phyloP scores from a whole-genome alignment of 2,113 vertebrate genomes.

The Rhynchomys soricoides region DNA sequence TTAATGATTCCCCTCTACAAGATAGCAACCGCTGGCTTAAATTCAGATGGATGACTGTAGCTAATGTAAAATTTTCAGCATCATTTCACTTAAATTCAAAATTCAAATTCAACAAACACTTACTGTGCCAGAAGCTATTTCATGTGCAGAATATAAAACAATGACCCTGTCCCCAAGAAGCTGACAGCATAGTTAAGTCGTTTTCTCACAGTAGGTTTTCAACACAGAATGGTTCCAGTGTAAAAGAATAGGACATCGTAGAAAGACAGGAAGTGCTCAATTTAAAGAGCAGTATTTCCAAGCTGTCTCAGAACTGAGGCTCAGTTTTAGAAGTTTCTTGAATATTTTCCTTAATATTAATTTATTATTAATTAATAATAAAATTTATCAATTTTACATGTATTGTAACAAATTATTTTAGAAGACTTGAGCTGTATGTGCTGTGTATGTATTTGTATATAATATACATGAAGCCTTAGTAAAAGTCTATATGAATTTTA shows the following conservation, averaged over 20 bases:
- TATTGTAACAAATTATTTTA: neutral
- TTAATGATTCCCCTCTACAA: constrained; percentile 91
- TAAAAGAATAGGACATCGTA: neutral
- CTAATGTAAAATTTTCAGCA: constrained; percentile 72
- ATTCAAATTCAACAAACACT: constrained; percentile 64
- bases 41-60: constrained; percentile 89
- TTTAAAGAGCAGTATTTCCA: neutral
- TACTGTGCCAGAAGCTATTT: constrained; percentile 39
- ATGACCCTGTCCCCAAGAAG: constrained; percentile 2
- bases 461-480: neutral
- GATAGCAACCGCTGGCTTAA: constrained; percentile 87
- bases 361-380: neutral
- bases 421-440: neutral
- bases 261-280: neutral
- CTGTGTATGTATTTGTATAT: neutral
- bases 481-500: constrained; percentile 6
- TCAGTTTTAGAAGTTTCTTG: neutral
- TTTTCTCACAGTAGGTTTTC: constrained; percentile 60
- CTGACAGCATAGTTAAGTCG: constrained; percentile 39
- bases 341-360: constrained; percentile 2
- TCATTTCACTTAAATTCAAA: constrained; percentile 74
- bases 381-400: neutral
- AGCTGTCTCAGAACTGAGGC: neutral
- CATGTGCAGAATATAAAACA: constrained; percentile 42
- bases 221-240: neutral